Conservation (phyloP, 2,797 vertebrate genomes). For the Arrhamphus sclerolepis region DNA sequence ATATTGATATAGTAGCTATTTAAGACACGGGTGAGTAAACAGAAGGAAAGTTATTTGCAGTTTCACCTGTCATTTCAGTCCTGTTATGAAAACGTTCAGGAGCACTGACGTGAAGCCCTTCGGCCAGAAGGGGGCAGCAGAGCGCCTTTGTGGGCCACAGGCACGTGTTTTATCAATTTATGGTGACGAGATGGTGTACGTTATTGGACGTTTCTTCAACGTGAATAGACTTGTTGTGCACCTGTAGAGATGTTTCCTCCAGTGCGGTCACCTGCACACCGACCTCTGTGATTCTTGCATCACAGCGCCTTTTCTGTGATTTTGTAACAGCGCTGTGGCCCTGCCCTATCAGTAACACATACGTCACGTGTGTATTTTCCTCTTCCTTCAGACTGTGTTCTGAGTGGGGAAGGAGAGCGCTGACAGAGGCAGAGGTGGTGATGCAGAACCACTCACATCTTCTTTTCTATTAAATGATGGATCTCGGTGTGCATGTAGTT, state of each 20-base stretch:
- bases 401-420: slow-evolving; percentile 1
- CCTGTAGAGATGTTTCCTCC: too few species aligned
- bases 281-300: neutral
- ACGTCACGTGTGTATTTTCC: neutral
- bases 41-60: too few species aligned
- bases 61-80: too few species aligned
- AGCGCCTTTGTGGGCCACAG: neutral
- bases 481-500: too few species aligned
- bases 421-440: too few species aligned
- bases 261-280: too few species aligned
- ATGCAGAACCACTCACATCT: neutral
- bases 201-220: too few species aligned
- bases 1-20: too few species aligned
- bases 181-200: neutral
- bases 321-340: slow-evolving; percentile 10
- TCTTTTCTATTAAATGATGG: neutral
- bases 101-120: too few species aligned
- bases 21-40: too few species aligned
- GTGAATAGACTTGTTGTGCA: neutral
- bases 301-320: neutral
- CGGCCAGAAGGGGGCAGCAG: slow-evolving; percentile 41
- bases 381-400: neutral
- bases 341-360: slow-evolving; percentile 17
- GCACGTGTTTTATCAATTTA: neutral
- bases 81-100: too few species aligned